phyloP scores from a whole-genome alignment of 2,888 invertebrate genomes.

The Eupsilia transversa region DNA sequence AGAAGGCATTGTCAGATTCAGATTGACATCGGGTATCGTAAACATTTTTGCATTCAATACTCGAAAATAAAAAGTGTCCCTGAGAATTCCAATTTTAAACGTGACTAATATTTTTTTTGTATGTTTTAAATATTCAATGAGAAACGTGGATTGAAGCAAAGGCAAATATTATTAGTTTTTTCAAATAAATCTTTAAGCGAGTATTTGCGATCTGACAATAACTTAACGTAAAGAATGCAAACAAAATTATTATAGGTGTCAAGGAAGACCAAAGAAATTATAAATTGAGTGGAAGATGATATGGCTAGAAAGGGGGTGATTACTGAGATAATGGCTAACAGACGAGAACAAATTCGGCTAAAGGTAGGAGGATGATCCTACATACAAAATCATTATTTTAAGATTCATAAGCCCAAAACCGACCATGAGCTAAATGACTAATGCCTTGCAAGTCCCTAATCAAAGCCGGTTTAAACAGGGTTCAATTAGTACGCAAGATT shows the following conservation, averaged over 20 bases:
- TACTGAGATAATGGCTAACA: no score
- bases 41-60: constrained; percentile 57
- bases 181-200: constrained; percentile 4
- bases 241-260: no score
- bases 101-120: constrained; percentile 66
- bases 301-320: no score
- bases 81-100: constrained; percentile 71
- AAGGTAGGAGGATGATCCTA: not conserved
- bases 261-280: no score
- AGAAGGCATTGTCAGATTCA: constrained; percentile 44
- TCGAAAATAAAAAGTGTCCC: constrained; percentile 62
- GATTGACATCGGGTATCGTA: constrained; percentile 50
- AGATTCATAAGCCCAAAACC: not conserved
- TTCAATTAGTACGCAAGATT: constrained; percentile 54
- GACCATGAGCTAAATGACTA: constrained; percentile 20
- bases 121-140: constrained; percentile 44
- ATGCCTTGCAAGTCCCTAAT: constrained; percentile 41
- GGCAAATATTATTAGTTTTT: constrained; percentile 27
- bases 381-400: not conserved
- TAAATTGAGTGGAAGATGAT: no score
- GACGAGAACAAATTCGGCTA: not conserved
- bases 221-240: not conserved
- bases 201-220: constrained; percentile 11
- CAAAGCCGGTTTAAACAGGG: constrained; percentile 41
- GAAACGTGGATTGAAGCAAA: constrained; percentile 29